Conservation (phyloP, 2,113 vertebrate species). For the Eonycteris spelaea region DNA sequence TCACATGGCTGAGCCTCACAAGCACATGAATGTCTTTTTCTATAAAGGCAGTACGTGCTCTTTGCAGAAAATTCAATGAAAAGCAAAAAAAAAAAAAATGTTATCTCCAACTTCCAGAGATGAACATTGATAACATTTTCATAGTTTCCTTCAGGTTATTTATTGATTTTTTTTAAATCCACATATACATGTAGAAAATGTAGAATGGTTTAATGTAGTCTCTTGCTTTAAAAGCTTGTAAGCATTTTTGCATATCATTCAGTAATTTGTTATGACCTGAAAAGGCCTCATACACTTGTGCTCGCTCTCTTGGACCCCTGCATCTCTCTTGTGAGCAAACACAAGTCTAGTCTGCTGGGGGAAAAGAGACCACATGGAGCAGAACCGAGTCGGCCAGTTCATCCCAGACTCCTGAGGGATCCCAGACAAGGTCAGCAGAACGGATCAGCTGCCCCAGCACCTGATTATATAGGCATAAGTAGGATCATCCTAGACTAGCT, state of each 20-base stretch:
- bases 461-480: not conserved
- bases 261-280: not conserved
- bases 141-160: not conserved
- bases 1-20: not conserved
- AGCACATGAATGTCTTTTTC: not conserved
- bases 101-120: not conserved
- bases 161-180: not conserved
- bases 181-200: not conserved
- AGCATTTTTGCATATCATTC: not conserved
- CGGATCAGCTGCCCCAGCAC: not conserved
- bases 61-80: not conserved
- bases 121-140: not conserved
- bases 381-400: not conserved
- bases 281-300: not conserved
- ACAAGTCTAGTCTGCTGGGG: not conserved
- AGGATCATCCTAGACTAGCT: not conserved
- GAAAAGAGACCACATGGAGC: not conserved
- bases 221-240: not conserved
- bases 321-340: not conserved
- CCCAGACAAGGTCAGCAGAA: not conserved
- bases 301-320: not conserved
- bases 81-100: not conserved
- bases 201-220: not conserved
- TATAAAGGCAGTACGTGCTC: not conserved
- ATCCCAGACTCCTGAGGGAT: not conserved